A percentile compares a stretch with the other conserved stretches of the same genome.
Conservation (phyloP, 2,888 invertebrate genomes). For the Cosmopolites sordidus region DNA sequence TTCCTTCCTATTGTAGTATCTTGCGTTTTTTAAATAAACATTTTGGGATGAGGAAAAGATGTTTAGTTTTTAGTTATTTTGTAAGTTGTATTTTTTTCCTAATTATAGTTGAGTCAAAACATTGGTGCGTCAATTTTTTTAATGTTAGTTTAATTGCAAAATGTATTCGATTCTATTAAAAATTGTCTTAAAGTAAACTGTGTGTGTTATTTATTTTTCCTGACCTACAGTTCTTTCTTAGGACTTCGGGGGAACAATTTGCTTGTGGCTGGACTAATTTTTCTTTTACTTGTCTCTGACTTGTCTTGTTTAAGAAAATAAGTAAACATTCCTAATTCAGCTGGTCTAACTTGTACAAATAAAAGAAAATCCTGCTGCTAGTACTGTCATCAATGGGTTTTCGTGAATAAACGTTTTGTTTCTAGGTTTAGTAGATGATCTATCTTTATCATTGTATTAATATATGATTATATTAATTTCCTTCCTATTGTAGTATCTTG, state of each 20-base stretch:
- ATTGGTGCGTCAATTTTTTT: not conserved
- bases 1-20: constrained; percentile 15
- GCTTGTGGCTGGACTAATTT: too few species aligned
- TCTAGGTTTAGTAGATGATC: not conserved
- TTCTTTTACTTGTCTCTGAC: too few species aligned
- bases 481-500: constrained; percentile 13
- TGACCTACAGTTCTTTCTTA: too few species aligned
- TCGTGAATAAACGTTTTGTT: constrained; percentile 3
- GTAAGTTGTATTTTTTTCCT: not conserved
- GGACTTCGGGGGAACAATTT: too few species aligned
- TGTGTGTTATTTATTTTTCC: too few species aligned
- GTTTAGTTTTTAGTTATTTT: not conserved
- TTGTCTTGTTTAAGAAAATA: too few species aligned
- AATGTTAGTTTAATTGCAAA: not conserved
- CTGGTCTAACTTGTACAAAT: constrained; percentile 6
- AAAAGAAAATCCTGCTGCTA: not conserved
- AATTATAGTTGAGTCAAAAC: not conserved
- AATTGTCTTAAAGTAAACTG: not conserved
- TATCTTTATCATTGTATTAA: not conserved
- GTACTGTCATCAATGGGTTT: constrained; percentile 5
- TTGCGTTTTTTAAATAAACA: constrained; percentile 5
- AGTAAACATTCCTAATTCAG: too few species aligned
- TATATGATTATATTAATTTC: constrained; percentile 1
- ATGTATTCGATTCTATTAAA: not conserved
- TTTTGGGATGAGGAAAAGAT: not conserved